These are phyloP conservation scores for Callithrix jacchus DNA, from an alignment of 2,113 vertebrate species.

Conservation along the genomic window DNA sequence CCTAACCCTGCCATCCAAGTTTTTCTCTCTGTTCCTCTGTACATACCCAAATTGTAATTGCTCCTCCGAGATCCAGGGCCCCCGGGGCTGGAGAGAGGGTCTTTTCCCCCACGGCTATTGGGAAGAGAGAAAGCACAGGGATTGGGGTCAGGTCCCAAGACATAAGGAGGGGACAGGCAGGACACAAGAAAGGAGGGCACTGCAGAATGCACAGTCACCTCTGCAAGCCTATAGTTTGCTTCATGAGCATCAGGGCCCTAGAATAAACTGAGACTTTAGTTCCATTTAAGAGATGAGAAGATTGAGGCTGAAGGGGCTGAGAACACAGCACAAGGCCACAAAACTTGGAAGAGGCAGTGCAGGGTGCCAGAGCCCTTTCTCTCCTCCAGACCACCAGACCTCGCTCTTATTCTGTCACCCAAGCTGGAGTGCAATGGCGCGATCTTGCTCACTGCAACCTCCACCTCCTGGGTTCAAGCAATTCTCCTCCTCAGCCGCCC, in stretches of 20 bases:
- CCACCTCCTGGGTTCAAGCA: too few species aligned
- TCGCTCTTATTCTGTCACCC: too few species aligned
- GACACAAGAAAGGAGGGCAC: background rate
- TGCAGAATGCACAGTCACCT: background rate
- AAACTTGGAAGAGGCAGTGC: background rate
- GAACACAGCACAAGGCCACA: accelerated
- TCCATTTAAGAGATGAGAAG: background rate
- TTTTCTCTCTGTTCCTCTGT: background rate
- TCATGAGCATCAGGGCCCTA: background rate
- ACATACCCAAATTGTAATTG: slow-evolving; percentile 88
- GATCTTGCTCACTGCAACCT: too few species aligned
- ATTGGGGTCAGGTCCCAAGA: background rate
- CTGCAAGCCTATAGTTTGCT: background rate
- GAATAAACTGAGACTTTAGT: background rate
- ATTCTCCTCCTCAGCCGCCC: too few species aligned
- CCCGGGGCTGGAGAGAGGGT: slow-evolving; percentile 76
- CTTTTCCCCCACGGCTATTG: slow-evolving; percentile 72
- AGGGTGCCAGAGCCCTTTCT: background rate
- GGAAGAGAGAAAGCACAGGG: slow-evolving; percentile 15
- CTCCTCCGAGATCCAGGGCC: slow-evolving; percentile 87
- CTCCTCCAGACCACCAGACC: background rate
- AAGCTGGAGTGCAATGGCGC: too few species aligned
- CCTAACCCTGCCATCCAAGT: background rate
- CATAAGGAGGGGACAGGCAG: background rate
- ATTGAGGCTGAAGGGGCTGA: background rate